phyloP scores from a whole-genome alignment of 2,797 vertebrate genomes.

The Sebastes hopkinsi region DNA sequence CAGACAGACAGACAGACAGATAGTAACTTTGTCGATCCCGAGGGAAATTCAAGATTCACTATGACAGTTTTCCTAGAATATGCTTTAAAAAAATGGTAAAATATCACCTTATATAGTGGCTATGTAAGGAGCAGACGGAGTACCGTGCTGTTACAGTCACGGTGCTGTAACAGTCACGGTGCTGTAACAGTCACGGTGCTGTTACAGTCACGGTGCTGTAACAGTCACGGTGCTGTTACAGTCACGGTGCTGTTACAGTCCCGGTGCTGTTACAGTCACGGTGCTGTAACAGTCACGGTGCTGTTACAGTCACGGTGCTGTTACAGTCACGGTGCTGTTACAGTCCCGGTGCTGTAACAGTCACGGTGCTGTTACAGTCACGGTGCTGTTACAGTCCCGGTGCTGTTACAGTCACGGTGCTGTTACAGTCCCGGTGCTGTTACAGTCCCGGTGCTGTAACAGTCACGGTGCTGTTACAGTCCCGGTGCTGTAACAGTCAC shows the following conservation, averaged over 20 bases:
- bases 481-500: not conserved
- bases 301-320: no score
- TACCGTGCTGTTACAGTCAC: not conserved
- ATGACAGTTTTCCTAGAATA: no score
- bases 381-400: not conserved
- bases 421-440: not conserved
- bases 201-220: fast-evolving
- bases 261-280: not conserved
- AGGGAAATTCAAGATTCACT: no score
- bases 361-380: not conserved
- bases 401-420: no score
- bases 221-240: not conserved
- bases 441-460: no score
- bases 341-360: no score
- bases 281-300: not conserved
- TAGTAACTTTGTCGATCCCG: no score
- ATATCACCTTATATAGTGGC: no score
- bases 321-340: not conserved
- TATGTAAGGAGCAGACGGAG: not conserved
- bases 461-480: no score
- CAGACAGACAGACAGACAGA: fast-evolving
- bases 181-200: not conserved
- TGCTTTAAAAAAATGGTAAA: no score
- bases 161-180: not conserved
- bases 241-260: no score